Base-by-base conservation (phyloP, 2,888 invertebrate genomes). In the Ditula angustiorana region DNA sequence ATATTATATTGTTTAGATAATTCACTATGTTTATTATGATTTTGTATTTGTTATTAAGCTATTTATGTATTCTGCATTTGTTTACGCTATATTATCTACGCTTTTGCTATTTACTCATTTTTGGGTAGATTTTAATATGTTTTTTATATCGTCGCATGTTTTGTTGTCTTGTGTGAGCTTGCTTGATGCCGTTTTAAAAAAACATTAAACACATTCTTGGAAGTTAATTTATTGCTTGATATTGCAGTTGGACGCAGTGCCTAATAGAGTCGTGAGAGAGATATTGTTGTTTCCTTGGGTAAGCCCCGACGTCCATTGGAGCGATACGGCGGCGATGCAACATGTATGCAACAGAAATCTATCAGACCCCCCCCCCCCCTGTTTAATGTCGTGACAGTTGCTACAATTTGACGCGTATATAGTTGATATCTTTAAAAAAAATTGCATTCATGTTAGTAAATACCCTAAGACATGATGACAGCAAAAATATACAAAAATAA, bases 51-150 rank as follows among this genome's bases (percentile, higher is more conserved):
- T 52, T 19, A 30, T 50, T 50, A 58, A 52, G 58, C 58, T 52
- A 63, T 64, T 23, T 64, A 59, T 59, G 52, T 53, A 58, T 35
- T 58, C 52, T 44, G 33, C 33, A 63, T 59, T 64, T 58, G 52
- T 52, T 59, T 64, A 53, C 10, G 13, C 35, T 61, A 55, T 47
- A 2, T 26, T 11, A 21, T 46, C n/a, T 52, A 56, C 30, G 58
- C 64, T 59, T 64, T 53, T 47, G 64, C 64, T 64, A 53, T 52
- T 64, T 13, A 59, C 23, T 53, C 64, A 64, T 53, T 23, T 23
- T 46, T n/a, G 11, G 8, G 19, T 53, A 41, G 41, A 19, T 3
- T 41, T 41, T 41, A 41, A 41, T 5, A 19, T 1, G 16, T 19
- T 10, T 41, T 37, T 37, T 8, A 10, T 41, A 10, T 37, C 5